Base-by-base conservation (phyloP, 2,888 invertebrate species). In the Drosophila anomelani region DNA sequence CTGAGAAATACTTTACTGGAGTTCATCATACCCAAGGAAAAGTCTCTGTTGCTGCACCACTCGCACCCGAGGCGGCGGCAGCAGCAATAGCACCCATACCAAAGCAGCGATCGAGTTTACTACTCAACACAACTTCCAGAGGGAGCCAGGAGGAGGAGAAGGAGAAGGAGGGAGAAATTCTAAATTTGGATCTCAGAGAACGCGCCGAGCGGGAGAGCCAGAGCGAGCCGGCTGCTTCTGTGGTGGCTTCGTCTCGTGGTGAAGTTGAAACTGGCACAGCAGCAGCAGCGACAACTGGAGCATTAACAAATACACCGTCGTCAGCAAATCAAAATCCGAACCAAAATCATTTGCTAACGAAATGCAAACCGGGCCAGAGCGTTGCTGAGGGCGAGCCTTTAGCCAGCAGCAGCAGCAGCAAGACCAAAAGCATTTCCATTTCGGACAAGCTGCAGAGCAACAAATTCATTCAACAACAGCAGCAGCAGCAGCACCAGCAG, bases 401-500 rank as follows among this genome's bases (percentile, higher is more conserved):
- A 51, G 71, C 34, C 55, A 62, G 20, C 68, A 76, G 17, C 55
- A 62, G 20, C 68, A 76, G 17, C 76, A 75, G 63, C 53, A 59
- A 85, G 77, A 68, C 83, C 26, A 91, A 91, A 81, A 90, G 29
- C 20, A 73, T 91, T 75, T 91, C 90, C 59, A 73, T 91, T 75
- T 91, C 90, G 56, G 88, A 90, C 70, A 91, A 91, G 86, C 84
- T 91, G 74, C 91, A 91, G 78, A 90, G 84, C 70, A 91, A 91
- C 80, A 89, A 91, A 73, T 91, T 91, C 68, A 91, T 91, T 51
- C 80, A 61, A 55, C 76, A 59, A n/a, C 63, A 59, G 9, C 72
- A 67, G 26, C 78, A 79, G 41, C 64, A 64, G 26, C 77, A 81
- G 47, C 61, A 80, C 57, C 62, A 60, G 54, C 76, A 59, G 9